A percentile compares a stretch with the other conserved stretches of the same genome.
These are phyloP conservation scores for Drosophila lacertosa DNA, from an alignment of 1,140 invertebrate species.

Conservation along the genomic window DNA sequence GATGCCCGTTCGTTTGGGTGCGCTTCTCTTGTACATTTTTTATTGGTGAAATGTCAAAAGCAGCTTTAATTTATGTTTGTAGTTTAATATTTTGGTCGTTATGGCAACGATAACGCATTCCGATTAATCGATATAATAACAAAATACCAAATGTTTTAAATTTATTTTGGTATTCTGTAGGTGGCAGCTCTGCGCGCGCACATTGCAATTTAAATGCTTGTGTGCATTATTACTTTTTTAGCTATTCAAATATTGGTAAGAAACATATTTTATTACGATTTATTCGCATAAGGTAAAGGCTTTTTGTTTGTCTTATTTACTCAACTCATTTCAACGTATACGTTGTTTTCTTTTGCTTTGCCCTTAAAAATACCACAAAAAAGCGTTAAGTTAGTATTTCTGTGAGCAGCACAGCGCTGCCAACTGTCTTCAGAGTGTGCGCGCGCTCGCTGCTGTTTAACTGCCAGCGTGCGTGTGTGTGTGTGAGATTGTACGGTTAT, in stretches of 20 bases:
- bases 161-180: constrained; percentile 31
- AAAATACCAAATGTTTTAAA: not conserved
- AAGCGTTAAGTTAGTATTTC: not conserved
- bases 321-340: too few relatives aligned
- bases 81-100: constrained; percentile 40
- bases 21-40: constrained; percentile 70
- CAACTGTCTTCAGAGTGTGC: constrained; percentile 2
- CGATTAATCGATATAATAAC: constrained; percentile 5
- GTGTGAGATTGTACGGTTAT: not conserved
- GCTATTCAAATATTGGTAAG: too few relatives aligned
- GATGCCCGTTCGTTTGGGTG: constrained; percentile 81
- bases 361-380: constrained; percentile 9
- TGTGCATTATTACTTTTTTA: too few relatives aligned
- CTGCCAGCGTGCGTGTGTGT: constrained; percentile 5
- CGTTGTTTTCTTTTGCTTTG: not conserved
- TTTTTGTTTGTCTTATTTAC: too few relatives aligned
- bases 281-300: too few relatives aligned
- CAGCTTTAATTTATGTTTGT: constrained; percentile 10
- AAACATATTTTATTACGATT: too few relatives aligned
- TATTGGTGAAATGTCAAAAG: not conserved
- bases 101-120: constrained; percentile 42
- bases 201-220: constrained; percentile 1
- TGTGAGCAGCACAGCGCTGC: constrained; percentile 2
- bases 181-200: constrained; percentile 1
- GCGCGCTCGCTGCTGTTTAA: constrained; percentile 15